Percentiles rank a stretch among this genome's conserved stretches.
Evolutionary conservation across 2,888 invertebrate species (phyloP).

Genomic region (Polydrusus pterygomalis): DNA sequence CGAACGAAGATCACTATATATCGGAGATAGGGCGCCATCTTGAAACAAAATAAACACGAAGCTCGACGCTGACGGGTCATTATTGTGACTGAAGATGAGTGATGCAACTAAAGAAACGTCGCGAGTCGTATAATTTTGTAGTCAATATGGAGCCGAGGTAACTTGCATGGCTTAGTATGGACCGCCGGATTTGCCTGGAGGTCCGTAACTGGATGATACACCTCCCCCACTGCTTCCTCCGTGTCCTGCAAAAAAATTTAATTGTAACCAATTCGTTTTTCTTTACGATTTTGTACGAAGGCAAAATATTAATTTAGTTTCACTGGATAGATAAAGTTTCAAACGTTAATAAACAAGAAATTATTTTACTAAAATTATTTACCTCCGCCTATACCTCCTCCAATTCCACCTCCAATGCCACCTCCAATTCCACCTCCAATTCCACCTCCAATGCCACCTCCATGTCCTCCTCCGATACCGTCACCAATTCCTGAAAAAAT

Average conservation of each 20-base stretch:
- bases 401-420: slow-evolving; percentile 60
- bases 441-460: slow-evolving; percentile 63
- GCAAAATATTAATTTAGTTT: no score
- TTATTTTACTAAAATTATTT: not conserved
- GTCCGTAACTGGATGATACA: slow-evolving; percentile 70
- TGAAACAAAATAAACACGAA: not conserved
- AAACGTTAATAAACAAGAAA: not conserved
- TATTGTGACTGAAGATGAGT: slow-evolving; percentile 43
- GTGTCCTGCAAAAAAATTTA: slow-evolving; percentile 46
- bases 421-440: slow-evolving; percentile 59
- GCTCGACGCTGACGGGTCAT: slow-evolving; percentile 51
- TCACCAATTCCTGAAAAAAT: slow-evolving; percentile 70
- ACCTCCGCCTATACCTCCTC: slow-evolving; percentile 60
- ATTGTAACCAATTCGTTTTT: no score
- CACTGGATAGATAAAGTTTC: slow-evolving; percentile 7
- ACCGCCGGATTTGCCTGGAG: slow-evolving; percentile 71
- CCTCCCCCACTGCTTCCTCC: slow-evolving; percentile 65
- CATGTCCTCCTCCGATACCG: slow-evolving; percentile 63
- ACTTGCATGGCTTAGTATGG: slow-evolving; percentile 67
- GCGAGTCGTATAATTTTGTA: slow-evolving; percentile 7
- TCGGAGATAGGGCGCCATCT: slow-evolving; percentile 15
- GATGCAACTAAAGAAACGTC: slow-evolving; percentile 44
- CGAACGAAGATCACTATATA: slow-evolving; percentile 47
- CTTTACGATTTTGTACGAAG: no score
- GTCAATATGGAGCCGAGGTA: slow-evolving; percentile 32